phyloP scores from a whole-genome alignment of 2,797 vertebrate species.

The Rhynchotus rufescens region DNA sequence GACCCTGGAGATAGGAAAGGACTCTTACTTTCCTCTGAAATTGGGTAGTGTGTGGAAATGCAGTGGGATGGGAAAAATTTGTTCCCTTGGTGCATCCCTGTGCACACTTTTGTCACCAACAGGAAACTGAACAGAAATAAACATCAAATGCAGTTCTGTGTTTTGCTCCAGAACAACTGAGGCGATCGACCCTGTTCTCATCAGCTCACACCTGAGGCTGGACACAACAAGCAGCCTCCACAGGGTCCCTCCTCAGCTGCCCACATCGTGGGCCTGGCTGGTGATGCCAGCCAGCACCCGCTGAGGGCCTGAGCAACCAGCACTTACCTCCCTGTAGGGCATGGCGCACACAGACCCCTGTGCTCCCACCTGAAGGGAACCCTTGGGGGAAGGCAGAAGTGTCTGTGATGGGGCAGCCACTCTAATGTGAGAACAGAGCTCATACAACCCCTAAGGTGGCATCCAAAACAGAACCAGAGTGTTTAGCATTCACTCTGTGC shows the following conservation, averaged over 20 bases:
- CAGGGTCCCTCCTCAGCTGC: background rate
- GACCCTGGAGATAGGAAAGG: accelerated
- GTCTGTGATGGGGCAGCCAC: background rate
- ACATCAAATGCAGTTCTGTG: accelerated
- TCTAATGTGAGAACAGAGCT: background rate
- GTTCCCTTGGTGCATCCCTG: background rate
- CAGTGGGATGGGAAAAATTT: too few species aligned
- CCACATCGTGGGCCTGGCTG: background rate
- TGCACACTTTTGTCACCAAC: background rate
- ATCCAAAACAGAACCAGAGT: background rate
- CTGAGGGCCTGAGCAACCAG: background rate
- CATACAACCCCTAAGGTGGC: accelerated
- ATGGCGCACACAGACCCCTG: accelerated
- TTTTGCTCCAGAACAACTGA: too few species aligned
- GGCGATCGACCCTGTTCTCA: accelerated
- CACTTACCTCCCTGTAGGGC: accelerated
- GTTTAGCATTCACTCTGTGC: accelerated
- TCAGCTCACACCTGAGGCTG: background rate
- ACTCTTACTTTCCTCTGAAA: background rate
- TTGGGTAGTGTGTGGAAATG: too few species aligned
- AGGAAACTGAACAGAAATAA: accelerated
- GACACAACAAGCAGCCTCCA: accelerated
- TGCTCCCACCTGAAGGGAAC: accelerated
- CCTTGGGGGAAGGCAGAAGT: background rate
- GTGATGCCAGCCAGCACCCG: background rate